These are phyloP conservation scores for Trinectes maculatus DNA, from an alignment of 2,113 vertebrate genomes.

Conservation along the genomic window DNA sequence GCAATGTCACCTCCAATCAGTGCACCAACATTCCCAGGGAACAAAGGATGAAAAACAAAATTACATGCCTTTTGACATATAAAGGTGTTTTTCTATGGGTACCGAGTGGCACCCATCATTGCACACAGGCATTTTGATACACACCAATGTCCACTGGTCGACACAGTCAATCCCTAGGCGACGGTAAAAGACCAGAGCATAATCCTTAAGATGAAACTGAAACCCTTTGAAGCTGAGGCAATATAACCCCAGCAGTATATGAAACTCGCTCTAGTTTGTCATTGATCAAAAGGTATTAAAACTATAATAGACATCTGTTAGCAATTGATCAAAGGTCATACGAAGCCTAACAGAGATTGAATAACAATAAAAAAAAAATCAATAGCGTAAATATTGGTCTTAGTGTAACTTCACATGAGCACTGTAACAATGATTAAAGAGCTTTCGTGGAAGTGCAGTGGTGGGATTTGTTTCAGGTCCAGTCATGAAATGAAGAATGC, in stretches of 20 bases:
- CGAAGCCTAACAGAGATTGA: constrained; percentile 59
- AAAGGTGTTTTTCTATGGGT: constrained; percentile 21
- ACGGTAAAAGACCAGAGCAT: constrained; percentile 43
- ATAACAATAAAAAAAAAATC: constrained; percentile 59
- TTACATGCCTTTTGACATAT: constrained; percentile 12
- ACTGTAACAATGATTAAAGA: constrained; percentile 57
- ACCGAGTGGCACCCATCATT: constrained; percentile 32
- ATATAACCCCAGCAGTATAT: constrained; percentile 55
- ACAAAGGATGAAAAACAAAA: constrained; percentile 5
- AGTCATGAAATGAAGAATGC: constrained; percentile 37
- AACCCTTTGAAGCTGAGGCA: constrained; percentile 50
- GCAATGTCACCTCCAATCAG: constrained; percentile 9
- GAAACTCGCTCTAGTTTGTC: constrained; percentile 41
- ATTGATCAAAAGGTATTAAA: constrained; percentile 71
- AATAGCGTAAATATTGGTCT: constrained; percentile 56
- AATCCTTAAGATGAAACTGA: constrained; percentile 69
- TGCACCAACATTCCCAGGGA: not conserved
- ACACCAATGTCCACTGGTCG: constrained; percentile 27
- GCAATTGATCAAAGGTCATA: constrained; percentile 68
- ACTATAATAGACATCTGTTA: constrained; percentile 61
- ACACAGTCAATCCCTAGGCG: constrained; percentile 42
- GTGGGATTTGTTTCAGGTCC: constrained; percentile 36
- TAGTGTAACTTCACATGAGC: constrained; percentile 37
- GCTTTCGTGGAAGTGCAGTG: constrained; percentile 16
- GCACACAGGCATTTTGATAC: constrained; percentile 25